Percentiles rank a stretch among this genome's conserved stretches.
These are phyloP conservation scores for Clarias platycephalus DNA, from an alignment of 2,797 vertebrate genomes.

Conservation along the genomic window DNA sequence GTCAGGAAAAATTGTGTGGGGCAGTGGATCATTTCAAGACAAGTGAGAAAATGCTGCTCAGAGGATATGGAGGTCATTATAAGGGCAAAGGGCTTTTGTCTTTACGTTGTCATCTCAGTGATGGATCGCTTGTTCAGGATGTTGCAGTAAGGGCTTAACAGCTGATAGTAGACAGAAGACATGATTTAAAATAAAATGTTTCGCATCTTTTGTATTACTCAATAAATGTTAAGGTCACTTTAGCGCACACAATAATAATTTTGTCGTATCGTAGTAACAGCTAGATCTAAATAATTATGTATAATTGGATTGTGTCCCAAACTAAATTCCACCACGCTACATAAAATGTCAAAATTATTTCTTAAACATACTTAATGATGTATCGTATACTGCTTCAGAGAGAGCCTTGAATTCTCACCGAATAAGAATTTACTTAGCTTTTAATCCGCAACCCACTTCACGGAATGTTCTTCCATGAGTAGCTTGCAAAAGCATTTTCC, in stretches of 20 bases:
- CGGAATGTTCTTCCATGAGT: background rate
- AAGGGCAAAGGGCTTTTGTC: background rate
- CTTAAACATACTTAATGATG: background rate
- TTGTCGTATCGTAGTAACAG: background rate
- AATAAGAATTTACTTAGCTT: background rate
- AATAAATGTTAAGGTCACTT: background rate
- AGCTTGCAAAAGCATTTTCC: background rate
- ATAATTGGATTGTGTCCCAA: background rate
- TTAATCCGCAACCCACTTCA: background rate
- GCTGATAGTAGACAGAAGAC: background rate
- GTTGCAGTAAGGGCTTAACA: background rate
- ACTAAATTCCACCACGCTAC: background rate
- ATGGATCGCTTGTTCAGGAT: background rate
- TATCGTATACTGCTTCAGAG: background rate
- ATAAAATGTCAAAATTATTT: background rate
- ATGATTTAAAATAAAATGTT: background rate
- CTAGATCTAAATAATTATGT: background rate
- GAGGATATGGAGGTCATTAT: background rate
- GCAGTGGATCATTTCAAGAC: constrained; percentile 7
- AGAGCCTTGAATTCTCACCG: background rate
- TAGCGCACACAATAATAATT: background rate
- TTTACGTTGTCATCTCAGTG: background rate
- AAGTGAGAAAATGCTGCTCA: background rate
- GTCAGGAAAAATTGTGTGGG: constrained; percentile 6
- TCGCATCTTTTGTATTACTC: background rate